A percentile compares a stretch with the other conserved stretches of the same genome.
These are phyloP conservation scores for Sminthopsis crassicaudata DNA, from an alignment of 2,113 vertebrate species.

Conservation along the genomic window DNA sequence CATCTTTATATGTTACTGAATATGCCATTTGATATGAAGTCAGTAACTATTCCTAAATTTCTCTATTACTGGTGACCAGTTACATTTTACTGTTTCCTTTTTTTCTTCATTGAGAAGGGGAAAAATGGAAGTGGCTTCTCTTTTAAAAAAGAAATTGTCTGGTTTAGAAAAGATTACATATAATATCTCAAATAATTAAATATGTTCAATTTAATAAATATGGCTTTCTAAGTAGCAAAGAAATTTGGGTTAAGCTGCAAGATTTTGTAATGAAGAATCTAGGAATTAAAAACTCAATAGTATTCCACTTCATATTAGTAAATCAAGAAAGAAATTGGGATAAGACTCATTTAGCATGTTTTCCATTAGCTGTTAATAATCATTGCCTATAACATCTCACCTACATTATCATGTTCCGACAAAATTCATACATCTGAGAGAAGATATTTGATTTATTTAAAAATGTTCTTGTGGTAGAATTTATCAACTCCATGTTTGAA, in stretches of 20 bases:
- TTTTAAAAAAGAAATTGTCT: neutral
- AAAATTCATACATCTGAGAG: neutral
- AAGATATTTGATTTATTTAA: conserved; percentile 40
- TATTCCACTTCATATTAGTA: neutral
- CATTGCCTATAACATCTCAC: neutral
- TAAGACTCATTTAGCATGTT: neutral
- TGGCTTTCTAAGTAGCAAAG: neutral
- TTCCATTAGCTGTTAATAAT: neutral
- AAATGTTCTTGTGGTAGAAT: neutral
- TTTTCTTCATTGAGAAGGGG: no score
- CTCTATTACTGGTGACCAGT: no score
- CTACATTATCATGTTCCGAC: neutral
- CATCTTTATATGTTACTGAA: no score
- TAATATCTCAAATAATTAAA: neutral
- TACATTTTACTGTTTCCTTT: no score
- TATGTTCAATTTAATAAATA: neutral
- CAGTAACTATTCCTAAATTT: no score
- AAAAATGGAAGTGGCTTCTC: neutral
- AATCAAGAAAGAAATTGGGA: neutral
- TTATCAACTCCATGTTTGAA: conserved; percentile 12
- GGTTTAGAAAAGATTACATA: neutral
- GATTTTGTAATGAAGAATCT: neutral
- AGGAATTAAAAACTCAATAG: neutral
- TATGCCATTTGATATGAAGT: no score
- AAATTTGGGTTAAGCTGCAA: neutral